Base-by-base conservation (phyloP, 2,797 vertebrate genomes). In the Amazona finschi region DNA sequence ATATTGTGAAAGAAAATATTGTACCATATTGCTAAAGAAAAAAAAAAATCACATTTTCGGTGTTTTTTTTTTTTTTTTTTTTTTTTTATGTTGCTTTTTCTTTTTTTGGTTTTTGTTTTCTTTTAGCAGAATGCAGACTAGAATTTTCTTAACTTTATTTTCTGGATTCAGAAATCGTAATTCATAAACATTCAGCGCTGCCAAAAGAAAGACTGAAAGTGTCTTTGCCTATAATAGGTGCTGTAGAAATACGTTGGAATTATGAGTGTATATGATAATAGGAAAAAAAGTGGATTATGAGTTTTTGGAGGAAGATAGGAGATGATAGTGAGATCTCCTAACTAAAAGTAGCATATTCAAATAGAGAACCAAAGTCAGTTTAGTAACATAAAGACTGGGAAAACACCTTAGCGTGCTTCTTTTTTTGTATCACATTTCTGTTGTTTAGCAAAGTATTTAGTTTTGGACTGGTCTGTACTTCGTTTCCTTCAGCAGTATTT, bases 61-160 rank as follows among this genome's bases (percentile, higher is more conserved):
- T 57, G 53, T 13, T 22, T 58, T 24, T 24, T 24, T 33, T 33
- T 57, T 33, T 57, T 22, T 58, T 24, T 24, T 24, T 33, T 33
- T 57, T 33, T 57, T 33, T 36, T 36, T 33, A 33, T 31, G 31
- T 15, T 22, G 12, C 33, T 15, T 93, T 94, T n/a, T n/a, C 5
- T 20, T 85, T 89, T 92, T 15, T 58, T 24, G 3, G 33, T 30
- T 53, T 58, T 33, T 36, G 3, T 94, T 95, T 55, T n/a, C 8
- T 55, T 87, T 93, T 90, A 91, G 87, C 44, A 71, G 55, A 89
- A 87, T 67, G 52, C 64, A 79, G 61, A 69, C 75, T 91, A 83
- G 73, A 85, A 87, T 77, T 93, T 88, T 94, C 79, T 93, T 79
- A 33, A 50, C 39, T 38, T 50, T 91, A 43, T 83, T 74, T 91